phyloP scores from a whole-genome alignment of 2,888 invertebrate species.

The Eurytoma adleriae region DNA sequence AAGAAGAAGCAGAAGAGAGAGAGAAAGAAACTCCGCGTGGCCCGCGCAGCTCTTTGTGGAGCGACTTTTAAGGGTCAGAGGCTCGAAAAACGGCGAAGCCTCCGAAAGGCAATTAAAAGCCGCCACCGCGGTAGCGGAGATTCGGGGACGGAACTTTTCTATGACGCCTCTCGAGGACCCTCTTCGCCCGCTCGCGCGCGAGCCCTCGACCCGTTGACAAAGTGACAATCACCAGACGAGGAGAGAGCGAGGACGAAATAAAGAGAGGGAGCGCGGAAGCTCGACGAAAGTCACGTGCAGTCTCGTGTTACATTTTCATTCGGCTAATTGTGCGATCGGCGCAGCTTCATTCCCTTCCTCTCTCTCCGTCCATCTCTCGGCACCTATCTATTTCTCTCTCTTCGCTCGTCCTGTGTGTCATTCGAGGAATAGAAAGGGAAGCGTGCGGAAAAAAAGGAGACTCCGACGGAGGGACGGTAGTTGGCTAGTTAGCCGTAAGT shows the following conservation, averaged over 20 bases:
- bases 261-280: constrained; percentile 54
- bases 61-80: constrained; percentile 15
- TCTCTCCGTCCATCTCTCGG: too few species aligned
- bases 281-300: constrained; percentile 72
- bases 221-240: constrained; percentile 70
- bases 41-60: background rate
- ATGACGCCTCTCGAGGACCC: constrained; percentile 59
- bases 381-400: too few species aligned
- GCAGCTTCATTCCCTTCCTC: too few species aligned
- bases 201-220: constrained; percentile 71
- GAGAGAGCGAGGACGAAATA: constrained; percentile 63
- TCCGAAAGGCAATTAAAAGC: constrained; percentile 57
- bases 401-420: constrained; percentile 37
- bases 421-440: constrained; percentile 34
- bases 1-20: background rate
- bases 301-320: constrained; percentile 76
- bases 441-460: constrained; percentile 11
- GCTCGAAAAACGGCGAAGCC: constrained; percentile 54
- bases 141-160: constrained; percentile 60
- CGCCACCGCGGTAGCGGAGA: constrained; percentile 31
- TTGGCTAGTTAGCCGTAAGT: constrained; percentile 40
- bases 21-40: constrained; percentile 29
- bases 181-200: constrained; percentile 54
- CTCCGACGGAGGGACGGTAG: background rate
- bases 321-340: constrained; percentile 71